Evolutionary conservation across 1,140 invertebrate species (phyloP), one percentile per base, ranked within the genome.

Genomic region (Coenobita brevimanus): DNA sequence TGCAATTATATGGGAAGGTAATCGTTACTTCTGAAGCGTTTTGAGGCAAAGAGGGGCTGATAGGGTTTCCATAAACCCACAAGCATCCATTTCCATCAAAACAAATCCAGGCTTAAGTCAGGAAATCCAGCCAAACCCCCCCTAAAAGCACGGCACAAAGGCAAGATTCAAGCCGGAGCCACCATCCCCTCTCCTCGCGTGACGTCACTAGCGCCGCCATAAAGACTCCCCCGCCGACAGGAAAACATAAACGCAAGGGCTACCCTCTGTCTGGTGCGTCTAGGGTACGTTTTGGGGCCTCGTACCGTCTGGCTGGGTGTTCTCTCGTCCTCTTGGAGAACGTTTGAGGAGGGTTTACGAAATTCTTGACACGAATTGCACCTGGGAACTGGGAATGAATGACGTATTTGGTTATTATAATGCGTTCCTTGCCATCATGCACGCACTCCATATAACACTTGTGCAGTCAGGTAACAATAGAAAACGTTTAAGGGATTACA

Each of bases 191-290:
- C n/a, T n/a, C n/a, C n/a, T n/a, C n/a, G n/a, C 41, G 69, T 85
- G 82, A 85, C 82, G 82, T 85, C 82, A 85, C 54, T 36, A 78
- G 62, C 82, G 82, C 82, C 38, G 82, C 82, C 82, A 78, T 69
- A 78, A 60, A 54, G 82, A 85, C 82, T 85, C 73, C 71, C 82
- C 71, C 82, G 50, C 41, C 27, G 50, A 76, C 73, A 85, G 82
- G 30, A 13, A 15, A 8, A 38, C 82, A 85, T 85, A 85, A 76
- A 54, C 0, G 21, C 4, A 15, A 71, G 57, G 50, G 71, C 41
- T 64, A 6, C 15, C 54, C 27, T 10, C 21, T 27, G 54, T 78
- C 73, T 75, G 71, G 30, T 43, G n/a, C 73, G 33, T 46, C 57
- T 78, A 30, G 82, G 82, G 82, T 85, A 85, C 82, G 54, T 78